A percentile compares a stretch with the other conserved stretches of the same genome.
These are phyloP conservation scores for Quadriops clusia DNA, from an alignment of 2,888 invertebrate genomes.

Conservation along the genomic window DNA sequence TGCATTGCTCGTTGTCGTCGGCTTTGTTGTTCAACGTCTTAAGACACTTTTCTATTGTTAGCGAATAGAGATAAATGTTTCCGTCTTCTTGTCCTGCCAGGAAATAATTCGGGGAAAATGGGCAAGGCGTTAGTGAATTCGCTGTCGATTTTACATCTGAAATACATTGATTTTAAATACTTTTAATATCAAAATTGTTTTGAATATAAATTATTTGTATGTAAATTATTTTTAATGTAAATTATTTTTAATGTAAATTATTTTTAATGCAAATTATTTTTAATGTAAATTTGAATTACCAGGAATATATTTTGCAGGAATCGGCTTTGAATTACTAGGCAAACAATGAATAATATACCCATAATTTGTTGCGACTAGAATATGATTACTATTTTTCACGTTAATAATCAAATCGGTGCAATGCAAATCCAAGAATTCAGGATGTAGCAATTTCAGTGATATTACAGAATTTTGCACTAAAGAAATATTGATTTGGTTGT, in stretches of 20 bases:
- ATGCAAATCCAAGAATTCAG: constrained; percentile 25
- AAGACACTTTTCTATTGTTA: constrained; percentile 35
- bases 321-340: constrained; percentile 23
- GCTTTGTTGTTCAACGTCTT: constrained; percentile 29
- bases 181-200: neutral
- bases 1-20: constrained; percentile 21
- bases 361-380: constrained; percentile 39
- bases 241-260: constrained; percentile 13
- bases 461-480: constrained; percentile 36
- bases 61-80: constrained; percentile 38
- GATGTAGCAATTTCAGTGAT: constrained; percentile 24
- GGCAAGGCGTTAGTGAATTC: constrained; percentile 39
- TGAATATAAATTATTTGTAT: neutral
- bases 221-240: constrained; percentile 7
- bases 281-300: constrained; percentile 20
- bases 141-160: constrained; percentile 26
- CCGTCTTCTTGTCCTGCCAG: constrained; percentile 42
- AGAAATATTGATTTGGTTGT: constrained; percentile 23
- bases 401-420: constrained; percentile 38
- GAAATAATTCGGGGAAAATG: constrained; percentile 39
- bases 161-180: constrained; percentile 12
- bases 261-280: constrained; percentile 5
- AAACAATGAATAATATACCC: constrained; percentile 36
- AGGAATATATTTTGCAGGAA: constrained; percentile 26
- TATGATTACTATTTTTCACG: constrained; percentile 33